Evolutionary conservation across 2,113 vertebrate species (phyloP).

Genomic region (Arvicanthis niloticus): DNA sequence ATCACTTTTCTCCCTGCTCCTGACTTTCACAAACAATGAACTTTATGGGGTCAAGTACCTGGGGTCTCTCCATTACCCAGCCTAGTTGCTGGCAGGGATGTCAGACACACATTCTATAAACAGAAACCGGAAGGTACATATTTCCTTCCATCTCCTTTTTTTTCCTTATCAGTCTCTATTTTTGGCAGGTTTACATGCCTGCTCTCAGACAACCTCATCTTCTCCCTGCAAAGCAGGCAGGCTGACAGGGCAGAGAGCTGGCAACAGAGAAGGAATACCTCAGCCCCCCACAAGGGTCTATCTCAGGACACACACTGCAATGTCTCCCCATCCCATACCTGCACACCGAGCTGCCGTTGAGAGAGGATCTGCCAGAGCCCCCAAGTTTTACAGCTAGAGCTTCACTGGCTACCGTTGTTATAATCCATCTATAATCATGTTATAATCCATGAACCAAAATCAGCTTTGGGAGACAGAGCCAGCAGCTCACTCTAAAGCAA

Average conservation of each 20-base stretch:
- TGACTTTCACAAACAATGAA: not conserved
- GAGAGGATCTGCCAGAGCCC: not conserved
- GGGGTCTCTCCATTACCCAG: not conserved
- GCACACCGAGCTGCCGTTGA: not conserved
- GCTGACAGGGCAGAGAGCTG: rapidly evolving
- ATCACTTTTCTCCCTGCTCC: not conserved
- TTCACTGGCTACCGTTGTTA: not conserved
- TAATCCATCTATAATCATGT: not conserved
- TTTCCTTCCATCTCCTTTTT: not conserved
- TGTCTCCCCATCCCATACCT: not conserved
- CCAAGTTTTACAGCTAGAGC: not conserved
- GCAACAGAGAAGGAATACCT: not conserved
- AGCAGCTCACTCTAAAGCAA: not conserved
- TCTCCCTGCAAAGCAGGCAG: not conserved
- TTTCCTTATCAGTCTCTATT: not conserved
- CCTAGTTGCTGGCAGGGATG: not conserved
- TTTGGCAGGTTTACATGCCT: not conserved
- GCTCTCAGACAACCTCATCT: not conserved
- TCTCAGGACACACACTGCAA: not conserved
- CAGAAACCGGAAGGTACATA: rapidly evolving
- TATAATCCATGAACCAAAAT: not conserved
- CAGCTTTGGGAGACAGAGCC: not conserved
- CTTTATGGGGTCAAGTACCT: not conserved
- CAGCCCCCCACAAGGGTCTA: not conserved
- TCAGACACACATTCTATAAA: not conserved